These are phyloP conservation scores for Scaptomyza tumidula DNA, from an alignment of 2,888 invertebrate genomes.

Conservation along the genomic window DNA sequence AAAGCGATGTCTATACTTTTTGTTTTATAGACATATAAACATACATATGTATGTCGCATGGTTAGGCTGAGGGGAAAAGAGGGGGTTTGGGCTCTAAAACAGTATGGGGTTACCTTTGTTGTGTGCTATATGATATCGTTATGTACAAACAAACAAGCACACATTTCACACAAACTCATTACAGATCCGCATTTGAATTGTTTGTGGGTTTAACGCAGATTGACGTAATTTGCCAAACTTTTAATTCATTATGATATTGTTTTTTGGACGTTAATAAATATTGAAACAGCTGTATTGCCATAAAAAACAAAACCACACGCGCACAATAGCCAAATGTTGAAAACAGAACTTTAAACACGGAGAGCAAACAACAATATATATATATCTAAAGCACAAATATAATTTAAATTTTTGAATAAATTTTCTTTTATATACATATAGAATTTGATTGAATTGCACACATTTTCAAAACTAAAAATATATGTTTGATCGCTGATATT, in stretches of 20 bases:
- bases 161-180: slow-evolving; percentile 22
- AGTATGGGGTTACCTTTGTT: slow-evolving; percentile 50
- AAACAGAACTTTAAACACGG: slow-evolving; percentile 7
- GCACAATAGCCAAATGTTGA: slow-evolving; percentile 20
- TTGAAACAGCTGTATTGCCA: slow-evolving; percentile 43
- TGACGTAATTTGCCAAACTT: slow-evolving; percentile 19
- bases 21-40: background rate
- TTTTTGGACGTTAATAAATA: slow-evolving; percentile 7
- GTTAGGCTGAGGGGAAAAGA: background rate
- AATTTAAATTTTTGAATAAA: slow-evolving; percentile 10
- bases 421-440: background rate
- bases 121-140: slow-evolving; percentile 41
- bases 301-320: slow-evolving; percentile 21
- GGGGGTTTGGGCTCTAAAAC: slow-evolving; percentile 22
- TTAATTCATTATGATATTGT: background rate
- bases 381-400: slow-evolving; percentile 13
- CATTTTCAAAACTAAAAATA: slow-evolving; percentile 5
- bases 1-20: slow-evolving; percentile 17
- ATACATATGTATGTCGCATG: slow-evolving; percentile 1
- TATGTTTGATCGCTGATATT: background rate
- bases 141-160: slow-evolving; percentile 13
- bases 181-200: slow-evolving; percentile 23
- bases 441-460: background rate
- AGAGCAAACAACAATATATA: background rate
- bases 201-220: slow-evolving; percentile 15